A percentile compares a stretch with the other conserved stretches of the same genome.
Conservation (phyloP, 1,140 invertebrate species). For the Tetragnatha versicolor region DNA sequence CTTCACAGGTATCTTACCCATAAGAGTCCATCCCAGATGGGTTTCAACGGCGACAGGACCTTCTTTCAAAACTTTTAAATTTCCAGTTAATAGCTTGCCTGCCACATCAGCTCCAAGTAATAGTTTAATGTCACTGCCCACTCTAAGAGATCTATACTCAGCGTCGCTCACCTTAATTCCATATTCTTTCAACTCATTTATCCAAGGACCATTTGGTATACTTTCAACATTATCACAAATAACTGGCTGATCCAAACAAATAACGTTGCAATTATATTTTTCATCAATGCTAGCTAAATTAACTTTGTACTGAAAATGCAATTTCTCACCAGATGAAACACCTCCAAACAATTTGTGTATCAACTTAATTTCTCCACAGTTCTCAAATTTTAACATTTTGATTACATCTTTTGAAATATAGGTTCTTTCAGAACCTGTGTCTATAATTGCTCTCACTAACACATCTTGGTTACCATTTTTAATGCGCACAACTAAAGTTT, state of each 20-base stretch:
- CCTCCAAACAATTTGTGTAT: constrained; percentile 2
- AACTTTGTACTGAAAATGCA: background rate
- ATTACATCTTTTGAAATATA: constrained; percentile 2
- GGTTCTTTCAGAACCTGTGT: background rate
- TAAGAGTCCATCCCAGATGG: background rate
- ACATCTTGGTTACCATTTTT: background rate
- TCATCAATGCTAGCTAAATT: background rate
- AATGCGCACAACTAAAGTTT: background rate
- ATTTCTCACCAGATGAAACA: background rate
- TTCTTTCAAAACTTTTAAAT: background rate
- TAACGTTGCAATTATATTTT: background rate
- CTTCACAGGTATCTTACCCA: background rate
- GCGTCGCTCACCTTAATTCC: background rate
- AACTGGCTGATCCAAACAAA: background rate
- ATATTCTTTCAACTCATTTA: background rate
- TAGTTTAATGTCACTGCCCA: background rate
- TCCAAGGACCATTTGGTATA: background rate
- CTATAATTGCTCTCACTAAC: background rate
- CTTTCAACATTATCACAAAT: background rate
- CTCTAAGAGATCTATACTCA: background rate
- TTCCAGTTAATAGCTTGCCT: background rate
- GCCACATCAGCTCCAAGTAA: background rate
- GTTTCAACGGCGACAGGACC: constrained; percentile 5
- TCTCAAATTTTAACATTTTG: background rate
- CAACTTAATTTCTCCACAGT: background rate